phyloP scores from a whole-genome alignment of 2,888 invertebrate genomes.

The Mimachlamys varia region DNA sequence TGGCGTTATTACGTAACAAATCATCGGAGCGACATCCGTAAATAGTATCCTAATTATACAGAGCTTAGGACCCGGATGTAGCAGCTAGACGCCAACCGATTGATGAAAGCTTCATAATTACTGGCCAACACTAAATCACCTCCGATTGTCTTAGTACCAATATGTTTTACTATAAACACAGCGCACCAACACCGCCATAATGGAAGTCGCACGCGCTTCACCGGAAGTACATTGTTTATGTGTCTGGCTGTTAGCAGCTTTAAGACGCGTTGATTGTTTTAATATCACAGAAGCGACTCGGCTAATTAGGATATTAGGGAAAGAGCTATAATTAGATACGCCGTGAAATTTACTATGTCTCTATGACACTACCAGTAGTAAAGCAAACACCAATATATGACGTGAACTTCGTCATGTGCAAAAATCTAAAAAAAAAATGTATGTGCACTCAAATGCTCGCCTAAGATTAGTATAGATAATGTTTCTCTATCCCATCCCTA shows the following conservation, averaged over 20 bases:
- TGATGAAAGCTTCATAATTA: neutral
- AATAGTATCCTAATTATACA: neutral
- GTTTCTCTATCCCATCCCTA: no score
- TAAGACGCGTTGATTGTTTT: neutral
- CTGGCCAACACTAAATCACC: neutral
- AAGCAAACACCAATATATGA: no score
- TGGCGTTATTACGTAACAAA: neutral
- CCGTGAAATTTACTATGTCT: no score
- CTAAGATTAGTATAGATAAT: no score
- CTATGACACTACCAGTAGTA: no score
- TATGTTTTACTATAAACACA: neutral
- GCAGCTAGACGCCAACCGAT: neutral
- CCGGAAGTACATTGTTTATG: neutral
- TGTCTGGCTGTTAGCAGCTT: neutral
- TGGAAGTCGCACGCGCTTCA: neutral
- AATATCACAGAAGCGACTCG: neutral
- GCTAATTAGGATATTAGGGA: neutral
- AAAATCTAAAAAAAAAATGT: no score
- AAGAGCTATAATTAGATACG: no score
- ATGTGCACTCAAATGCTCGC: no score
- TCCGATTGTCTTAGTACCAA: neutral
- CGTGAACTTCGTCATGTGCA: no score
- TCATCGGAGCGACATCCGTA: neutral
- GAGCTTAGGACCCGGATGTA: neutral
- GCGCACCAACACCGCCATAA: neutral